phyloP scores from a whole-genome alignment of 2,888 invertebrate species.

The Phorcus lineatus region DNA sequence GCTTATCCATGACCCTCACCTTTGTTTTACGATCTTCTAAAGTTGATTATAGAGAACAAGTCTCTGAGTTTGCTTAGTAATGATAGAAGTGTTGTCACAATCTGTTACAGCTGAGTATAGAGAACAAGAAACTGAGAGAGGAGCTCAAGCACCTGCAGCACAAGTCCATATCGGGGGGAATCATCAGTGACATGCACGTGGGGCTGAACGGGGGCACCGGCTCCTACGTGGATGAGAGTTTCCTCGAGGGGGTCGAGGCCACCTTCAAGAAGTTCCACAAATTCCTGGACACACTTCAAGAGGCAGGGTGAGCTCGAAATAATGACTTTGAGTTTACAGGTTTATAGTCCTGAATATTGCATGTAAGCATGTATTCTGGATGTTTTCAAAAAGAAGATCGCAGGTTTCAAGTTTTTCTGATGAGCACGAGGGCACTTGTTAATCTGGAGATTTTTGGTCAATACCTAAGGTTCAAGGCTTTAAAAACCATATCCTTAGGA shows the following conservation, averaged over 20 bases:
- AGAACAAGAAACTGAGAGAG: constrained; percentile 65
- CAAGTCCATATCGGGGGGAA: background rate
- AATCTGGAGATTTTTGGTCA: no score
- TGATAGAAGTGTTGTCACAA: no score
- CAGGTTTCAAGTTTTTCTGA: no score
- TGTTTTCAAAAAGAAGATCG: background rate
- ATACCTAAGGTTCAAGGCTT: no score
- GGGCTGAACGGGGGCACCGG: constrained; percentile 37
- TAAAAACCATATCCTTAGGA: no score
- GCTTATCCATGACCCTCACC: no score
- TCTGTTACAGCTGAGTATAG: constrained; percentile 70
- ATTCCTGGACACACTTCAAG: constrained; percentile 72
- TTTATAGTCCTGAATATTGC: background rate
- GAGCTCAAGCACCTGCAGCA: constrained; percentile 40
- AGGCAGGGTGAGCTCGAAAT: constrained; percentile 67
- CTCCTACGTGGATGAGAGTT: constrained; percentile 68
- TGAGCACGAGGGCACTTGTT: no score
- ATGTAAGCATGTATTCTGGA: background rate
- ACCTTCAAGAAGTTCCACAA: constrained; percentile 74
- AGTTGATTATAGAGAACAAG: no score
- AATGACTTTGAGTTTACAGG: background rate
- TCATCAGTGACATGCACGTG: constrained; percentile 36
- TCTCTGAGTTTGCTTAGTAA: no score
- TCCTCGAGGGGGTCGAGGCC: constrained; percentile 72
- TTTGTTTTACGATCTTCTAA: no score